Percentiles rank a stretch among this genome's conserved stretches.
These are phyloP conservation scores for Aphyosemion australe DNA, from an alignment of 2,113 vertebrate genomes.

Conservation along the genomic window DNA sequence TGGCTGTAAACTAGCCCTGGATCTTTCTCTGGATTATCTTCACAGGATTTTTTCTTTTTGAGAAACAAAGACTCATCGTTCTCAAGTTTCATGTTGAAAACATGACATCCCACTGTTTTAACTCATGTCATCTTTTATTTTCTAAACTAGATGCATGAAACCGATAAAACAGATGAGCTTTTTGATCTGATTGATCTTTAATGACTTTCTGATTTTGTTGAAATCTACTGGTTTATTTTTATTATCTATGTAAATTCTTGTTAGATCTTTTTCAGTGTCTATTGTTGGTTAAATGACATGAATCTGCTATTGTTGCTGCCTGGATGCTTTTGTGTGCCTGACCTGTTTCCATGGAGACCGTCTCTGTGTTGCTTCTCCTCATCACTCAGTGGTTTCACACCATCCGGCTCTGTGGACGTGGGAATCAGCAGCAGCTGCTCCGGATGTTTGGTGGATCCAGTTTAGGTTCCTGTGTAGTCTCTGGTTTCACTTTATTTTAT, in stretches of 20 bases:
- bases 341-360: constrained; percentile 21
- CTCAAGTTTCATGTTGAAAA: too few species aligned
- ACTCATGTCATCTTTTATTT: too few species aligned
- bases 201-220: too few species aligned
- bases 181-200: too few species aligned
- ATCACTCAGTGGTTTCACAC: constrained; percentile 16
- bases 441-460: background rate
- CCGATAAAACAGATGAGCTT: too few species aligned
- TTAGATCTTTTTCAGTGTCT: background rate
- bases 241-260: background rate
- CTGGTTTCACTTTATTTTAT: background rate
- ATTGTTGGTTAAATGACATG: background rate
- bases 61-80: too few species aligned
- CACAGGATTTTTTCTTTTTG: too few species aligned
- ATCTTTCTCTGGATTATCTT: too few species aligned
- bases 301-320: background rate
- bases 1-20: too few species aligned
- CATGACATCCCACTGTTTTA: too few species aligned
- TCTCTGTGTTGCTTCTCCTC: constrained; percentile 2
- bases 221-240: background rate
- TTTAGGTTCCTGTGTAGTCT: background rate
- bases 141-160: too few species aligned
- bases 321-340: constrained; percentile 3
- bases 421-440: background rate
- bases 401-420: background rate